Evolutionary conservation across 2,797 vertebrate species (phyloP).

Genomic region (Molossus alvarezi): DNA sequence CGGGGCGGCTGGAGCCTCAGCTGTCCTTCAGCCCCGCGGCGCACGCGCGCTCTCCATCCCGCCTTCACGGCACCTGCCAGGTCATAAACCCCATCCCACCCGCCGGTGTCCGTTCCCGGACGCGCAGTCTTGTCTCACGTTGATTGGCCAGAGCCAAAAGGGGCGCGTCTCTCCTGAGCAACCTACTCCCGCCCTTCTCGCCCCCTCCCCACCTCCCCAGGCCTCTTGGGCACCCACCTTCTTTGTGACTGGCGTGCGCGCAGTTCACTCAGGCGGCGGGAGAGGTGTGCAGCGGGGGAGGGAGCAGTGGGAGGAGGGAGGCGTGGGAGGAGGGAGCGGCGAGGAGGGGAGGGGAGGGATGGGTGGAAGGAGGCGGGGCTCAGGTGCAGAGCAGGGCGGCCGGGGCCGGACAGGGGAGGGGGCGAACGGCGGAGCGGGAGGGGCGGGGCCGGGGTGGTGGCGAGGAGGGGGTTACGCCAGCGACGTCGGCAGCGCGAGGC

Average conservation of each 20-base stretch:
- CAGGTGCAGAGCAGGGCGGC: slow-evolving; percentile 1
- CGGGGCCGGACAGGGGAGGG: neutral
- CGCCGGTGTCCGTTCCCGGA: neutral
- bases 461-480: slow-evolving; percentile 67
- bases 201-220: slow-evolving; percentile 43
- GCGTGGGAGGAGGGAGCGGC: neutral
- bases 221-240: neutral
- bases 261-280: slow-evolving; percentile 67
- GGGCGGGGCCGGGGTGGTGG: neutral
- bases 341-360: no score
- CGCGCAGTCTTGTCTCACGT: slow-evolving; percentile 10
- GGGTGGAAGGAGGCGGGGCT: slow-evolving; percentile 52
- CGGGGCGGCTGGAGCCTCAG: rapidly evolving
- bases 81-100: slow-evolving; percentile 79
- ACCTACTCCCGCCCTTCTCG: slow-evolving; percentile 53
- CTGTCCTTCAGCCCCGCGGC: rapidly evolving
- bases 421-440: neutral
- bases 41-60: slow-evolving; percentile 47
- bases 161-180: slow-evolving; percentile 2
- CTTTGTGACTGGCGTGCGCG: slow-evolving; percentile 78
- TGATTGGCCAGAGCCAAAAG: slow-evolving; percentile 76
- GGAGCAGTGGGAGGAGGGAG: neutral
- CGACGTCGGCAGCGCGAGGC: slow-evolving; percentile 74
- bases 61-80: slow-evolving; percentile 77
- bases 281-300: neutral